Evolutionary conservation across 2,888 invertebrate genomes (phyloP), one percentile per base, ranked within the genome.

Genomic region (Phyllotreta cruciferae): DNA sequence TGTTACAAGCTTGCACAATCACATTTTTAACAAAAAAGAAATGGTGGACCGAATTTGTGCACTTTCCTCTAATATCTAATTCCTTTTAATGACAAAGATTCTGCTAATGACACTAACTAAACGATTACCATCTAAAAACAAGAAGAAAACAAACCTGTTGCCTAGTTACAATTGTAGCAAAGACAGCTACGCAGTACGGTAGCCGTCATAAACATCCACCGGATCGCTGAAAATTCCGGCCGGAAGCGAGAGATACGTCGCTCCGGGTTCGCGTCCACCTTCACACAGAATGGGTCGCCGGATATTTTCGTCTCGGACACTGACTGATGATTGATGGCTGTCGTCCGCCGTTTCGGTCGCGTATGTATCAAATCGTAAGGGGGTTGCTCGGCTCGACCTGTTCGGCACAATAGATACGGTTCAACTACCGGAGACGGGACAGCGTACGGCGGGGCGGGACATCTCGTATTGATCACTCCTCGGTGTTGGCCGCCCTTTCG

Each of bases 401-500:
- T 66, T 61, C 71, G 62, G 66, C 66, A 55, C 60, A 54, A 62
- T 66, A 63, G 69, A 64, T 69, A 63, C 64, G 67, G 68, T 66
- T 66, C 62, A 71, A 70, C 73, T 72, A 67, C 67, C 62, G 55
- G 62, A 63, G 63, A 63, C 60, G 62, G 61, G 67, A 57, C 44
- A 45, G 57, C 44, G 34, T 38, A 44, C 62, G 24, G 66, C 64
- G 71, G 73, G 72, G 71, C 72, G 71, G 72, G 60, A 69, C 71
- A 71, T 67, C 66, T 65, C 57, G 71, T 72, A 73, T 73, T 73
- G 73, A 73, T 73, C 73, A 70, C 41, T 60, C 64, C 67, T 60
- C 56, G 57, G 65, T 67, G 64, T 64, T 65, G 52, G 52, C 52
- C 14, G 66, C 65, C 67, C 52, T 63, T 65, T 63, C 68, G 24